Evolutionary conservation across 2,797 vertebrate species (phyloP).

Genomic region (Lacerta bilineata): DNA sequence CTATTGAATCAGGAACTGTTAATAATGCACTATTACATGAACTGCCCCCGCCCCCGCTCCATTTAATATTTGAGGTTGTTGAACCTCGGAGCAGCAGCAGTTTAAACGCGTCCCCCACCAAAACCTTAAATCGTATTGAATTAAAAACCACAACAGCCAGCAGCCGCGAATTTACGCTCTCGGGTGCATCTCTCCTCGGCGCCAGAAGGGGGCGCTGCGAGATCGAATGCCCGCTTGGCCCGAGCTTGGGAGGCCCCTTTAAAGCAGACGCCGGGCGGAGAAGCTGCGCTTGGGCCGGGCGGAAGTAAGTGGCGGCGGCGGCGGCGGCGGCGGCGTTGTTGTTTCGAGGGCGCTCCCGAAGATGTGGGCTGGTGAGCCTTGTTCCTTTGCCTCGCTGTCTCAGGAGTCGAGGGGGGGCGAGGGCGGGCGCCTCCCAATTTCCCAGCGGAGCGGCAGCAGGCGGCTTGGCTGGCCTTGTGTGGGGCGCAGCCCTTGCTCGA

Average conservation of each 20-base stretch:
- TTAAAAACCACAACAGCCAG: too few species aligned
- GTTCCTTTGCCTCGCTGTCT: background rate
- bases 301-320: conserved; percentile 13
- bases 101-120: background rate
- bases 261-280: background rate
- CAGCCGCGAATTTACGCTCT: background rate
- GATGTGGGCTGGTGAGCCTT: background rate
- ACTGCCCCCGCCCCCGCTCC: too few species aligned
- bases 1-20: background rate
- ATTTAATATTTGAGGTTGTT: background rate
- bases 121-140: background rate
- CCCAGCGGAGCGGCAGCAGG: background rate
- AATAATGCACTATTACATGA: background rate
- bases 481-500: background rate
- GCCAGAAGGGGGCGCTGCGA: conserved; percentile 33
- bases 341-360: background rate
- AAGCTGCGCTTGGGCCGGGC: background rate
- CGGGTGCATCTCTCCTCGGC: background rate
- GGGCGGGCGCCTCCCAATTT: background rate
- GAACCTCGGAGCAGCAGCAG: background rate
- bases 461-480: background rate
- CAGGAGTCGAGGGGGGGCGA: too few species aligned
- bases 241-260: background rate
- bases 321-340: background rate
- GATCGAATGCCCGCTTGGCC: background rate